A percentile compares a stretch with the other conserved stretches of the same genome.
Conservation (phyloP, 2,888 invertebrate species). For the Melolontha melolontha region DNA sequence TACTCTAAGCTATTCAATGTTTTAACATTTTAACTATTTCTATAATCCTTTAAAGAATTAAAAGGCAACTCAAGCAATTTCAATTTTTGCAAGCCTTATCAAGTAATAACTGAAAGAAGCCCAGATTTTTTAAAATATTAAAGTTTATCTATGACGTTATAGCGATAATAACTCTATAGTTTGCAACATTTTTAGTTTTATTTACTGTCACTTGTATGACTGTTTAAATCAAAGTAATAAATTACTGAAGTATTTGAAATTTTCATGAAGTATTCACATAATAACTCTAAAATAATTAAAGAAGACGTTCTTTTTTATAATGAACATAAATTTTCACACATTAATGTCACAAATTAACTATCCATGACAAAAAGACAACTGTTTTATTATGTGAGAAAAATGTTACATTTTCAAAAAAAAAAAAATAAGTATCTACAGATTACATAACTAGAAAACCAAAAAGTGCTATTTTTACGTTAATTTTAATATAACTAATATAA, state of each 20-base stretch:
- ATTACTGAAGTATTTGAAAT: too few relatives aligned
- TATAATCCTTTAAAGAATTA: conserved; percentile 12
- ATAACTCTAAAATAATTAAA: too few relatives aligned
- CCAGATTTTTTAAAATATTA: conserved; percentile 25
- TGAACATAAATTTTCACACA: not conserved
- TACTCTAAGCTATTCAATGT: too few relatives aligned
- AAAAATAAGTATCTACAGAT: too few relatives aligned
- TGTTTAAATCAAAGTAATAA: too few relatives aligned
- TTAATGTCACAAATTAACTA: not conserved
- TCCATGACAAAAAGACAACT: not conserved
- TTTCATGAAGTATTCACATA: too few relatives aligned
- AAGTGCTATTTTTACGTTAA: too few relatives aligned
- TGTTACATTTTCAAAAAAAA: too few relatives aligned
- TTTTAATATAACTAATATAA: too few relatives aligned
- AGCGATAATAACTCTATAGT: conserved; percentile 26
- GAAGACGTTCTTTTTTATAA: too few relatives aligned
- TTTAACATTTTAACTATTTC: conserved; percentile 1
- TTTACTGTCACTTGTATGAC: not conserved
- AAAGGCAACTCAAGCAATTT: conserved; percentile 43
- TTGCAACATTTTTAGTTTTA: conserved; percentile 1
- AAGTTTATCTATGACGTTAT: conserved; percentile 19
- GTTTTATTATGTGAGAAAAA: not conserved
- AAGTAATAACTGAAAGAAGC: conserved; percentile 37
- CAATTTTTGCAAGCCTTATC: conserved; percentile 46
- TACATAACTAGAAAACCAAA: too few relatives aligned